Percentiles rank a stretch among this genome's conserved stretches.
Conservation (phyloP, 2,113 vertebrate genomes). For the Epinephelus cyanopodus region DNA sequence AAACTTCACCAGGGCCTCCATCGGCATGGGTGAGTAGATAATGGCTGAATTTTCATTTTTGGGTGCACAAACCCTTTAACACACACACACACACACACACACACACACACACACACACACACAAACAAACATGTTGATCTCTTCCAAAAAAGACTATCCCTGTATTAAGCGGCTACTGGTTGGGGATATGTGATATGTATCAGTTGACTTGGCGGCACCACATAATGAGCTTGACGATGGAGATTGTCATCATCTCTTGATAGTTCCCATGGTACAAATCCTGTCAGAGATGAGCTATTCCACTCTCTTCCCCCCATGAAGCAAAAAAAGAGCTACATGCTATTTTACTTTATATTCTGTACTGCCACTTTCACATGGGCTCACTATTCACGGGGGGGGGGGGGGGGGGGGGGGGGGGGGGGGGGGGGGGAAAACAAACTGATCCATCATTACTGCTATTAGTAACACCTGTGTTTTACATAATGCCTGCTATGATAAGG, state of each 20-base stretch:
- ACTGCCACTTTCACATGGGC: neutral
- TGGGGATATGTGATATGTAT: conserved; percentile 50
- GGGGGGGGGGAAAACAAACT: too few species aligned
- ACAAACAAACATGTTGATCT: neutral
- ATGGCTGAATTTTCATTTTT: too few species aligned
- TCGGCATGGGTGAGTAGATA: too few species aligned
- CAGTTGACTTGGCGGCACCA: conserved; percentile 64
- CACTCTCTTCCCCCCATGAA: neutral
- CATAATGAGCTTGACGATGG: conserved; percentile 64
- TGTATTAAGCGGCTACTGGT: neutral
- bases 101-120: neutral
- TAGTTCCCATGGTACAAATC: conserved; percentile 48
- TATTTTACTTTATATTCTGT: neutral
- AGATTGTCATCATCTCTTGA: conserved; percentile 68
- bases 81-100: neutral
- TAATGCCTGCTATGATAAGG: too few species aligned
- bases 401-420: too few species aligned
- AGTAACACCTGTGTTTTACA: too few species aligned
- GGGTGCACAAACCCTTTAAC: neutral
- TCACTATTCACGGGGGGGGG: too few species aligned
- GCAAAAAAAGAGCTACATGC: neutral
- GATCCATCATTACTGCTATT: too few species aligned
- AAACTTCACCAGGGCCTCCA: too few species aligned
- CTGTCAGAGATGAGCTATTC: conserved; percentile 42
- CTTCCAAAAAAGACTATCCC: conserved; percentile 8